Conservation (phyloP, 2,888 invertebrate genomes). For the Chloroclystis v-ata region DNA sequence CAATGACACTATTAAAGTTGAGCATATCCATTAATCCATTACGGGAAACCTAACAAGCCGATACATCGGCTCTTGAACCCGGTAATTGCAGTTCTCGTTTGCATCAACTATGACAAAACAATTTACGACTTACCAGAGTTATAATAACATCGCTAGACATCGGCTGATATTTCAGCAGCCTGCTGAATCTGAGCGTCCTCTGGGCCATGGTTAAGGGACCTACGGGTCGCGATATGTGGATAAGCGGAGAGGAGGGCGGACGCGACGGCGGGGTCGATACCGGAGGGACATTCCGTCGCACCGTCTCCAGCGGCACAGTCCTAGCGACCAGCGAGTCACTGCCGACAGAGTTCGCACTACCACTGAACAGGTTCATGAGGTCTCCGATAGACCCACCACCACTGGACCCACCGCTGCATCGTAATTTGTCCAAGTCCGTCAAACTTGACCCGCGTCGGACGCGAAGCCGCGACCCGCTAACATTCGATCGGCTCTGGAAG, state of each 20-base stretch:
- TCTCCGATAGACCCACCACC: slow-evolving; percentile 85
- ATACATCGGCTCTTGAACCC: slow-evolving; percentile 20
- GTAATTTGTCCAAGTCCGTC: slow-evolving; percentile 84
- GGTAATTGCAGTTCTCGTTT: slow-evolving; percentile 7
- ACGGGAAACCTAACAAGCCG: slow-evolving; percentile 22
- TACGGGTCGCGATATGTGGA: slow-evolving; percentile 62
- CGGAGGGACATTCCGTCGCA: slow-evolving; percentile 70
- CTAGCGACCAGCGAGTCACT: slow-evolving; percentile 85
- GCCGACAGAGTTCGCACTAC: slow-evolving; percentile 83
- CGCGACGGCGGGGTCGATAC: slow-evolving; percentile 68
- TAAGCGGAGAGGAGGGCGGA: slow-evolving; percentile 61
- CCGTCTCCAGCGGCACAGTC: slow-evolving; percentile 85
- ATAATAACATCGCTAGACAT: slow-evolving; percentile 71
- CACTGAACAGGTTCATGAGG: slow-evolving; percentile 87
- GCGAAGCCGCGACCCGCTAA: slow-evolving; percentile 73
- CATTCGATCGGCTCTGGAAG: slow-evolving; percentile 65
- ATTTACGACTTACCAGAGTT: slow-evolving; percentile 56
- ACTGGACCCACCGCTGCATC: slow-evolving; percentile 64
- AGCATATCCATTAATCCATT: slow-evolving; percentile 16
- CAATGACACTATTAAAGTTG: slow-evolving; percentile 18
- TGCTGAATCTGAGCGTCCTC: slow-evolving; percentile 82
- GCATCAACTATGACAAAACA: slow-evolving; percentile 11
- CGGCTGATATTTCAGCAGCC: slow-evolving; percentile 82
- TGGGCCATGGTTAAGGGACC: slow-evolving; percentile 83
- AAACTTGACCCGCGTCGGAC: slow-evolving; percentile 85